phyloP scores from a whole-genome alignment of 1,140 invertebrate species.

The Scaptomyza pallida region DNA sequence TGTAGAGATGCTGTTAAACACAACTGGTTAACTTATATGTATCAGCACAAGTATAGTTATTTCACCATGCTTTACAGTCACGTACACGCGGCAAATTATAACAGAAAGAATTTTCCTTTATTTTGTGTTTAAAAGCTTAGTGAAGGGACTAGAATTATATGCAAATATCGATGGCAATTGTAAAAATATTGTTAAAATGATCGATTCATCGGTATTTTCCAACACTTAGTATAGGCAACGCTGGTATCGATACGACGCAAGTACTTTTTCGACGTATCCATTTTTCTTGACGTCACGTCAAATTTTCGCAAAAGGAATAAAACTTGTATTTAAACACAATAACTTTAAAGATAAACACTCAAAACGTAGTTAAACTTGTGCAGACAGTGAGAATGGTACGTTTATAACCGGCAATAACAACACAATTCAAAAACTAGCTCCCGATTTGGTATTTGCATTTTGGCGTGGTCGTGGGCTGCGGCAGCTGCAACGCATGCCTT shows the following conservation, averaged over 20 bases:
- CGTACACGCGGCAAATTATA: too few species aligned
- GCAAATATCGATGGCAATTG: not conserved
- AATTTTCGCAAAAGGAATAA: slow-evolving; percentile 40
- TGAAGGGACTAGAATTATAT: too few species aligned
- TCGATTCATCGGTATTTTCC: not conserved
- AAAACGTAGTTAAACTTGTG: slow-evolving; percentile 6
- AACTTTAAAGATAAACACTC: slow-evolving; percentile 5
- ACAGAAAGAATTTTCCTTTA: too few species aligned
- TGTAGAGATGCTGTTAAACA: too few species aligned
- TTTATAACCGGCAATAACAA: not conserved
- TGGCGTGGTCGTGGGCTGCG: slow-evolving; percentile 21
- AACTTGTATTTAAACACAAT: slow-evolving; percentile 18
- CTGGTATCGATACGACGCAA: slow-evolving; percentile 21
- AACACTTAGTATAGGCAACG: slow-evolving; percentile 8
- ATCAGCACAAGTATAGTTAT: too few species aligned
- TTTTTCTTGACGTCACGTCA: slow-evolving; percentile 46
- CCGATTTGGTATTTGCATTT: slow-evolving; percentile 11
- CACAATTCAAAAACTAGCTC: not conserved
- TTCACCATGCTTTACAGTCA: too few species aligned
- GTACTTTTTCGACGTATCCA: slow-evolving; percentile 40
- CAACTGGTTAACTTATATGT: too few species aligned
- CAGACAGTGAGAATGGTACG: slow-evolving; percentile 37
- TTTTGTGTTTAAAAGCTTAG: too few species aligned
- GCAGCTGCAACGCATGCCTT: slow-evolving; percentile 20
- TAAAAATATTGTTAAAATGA: too few species aligned